These are phyloP conservation scores for Bombus waltoni DNA, from an alignment of 1,140 invertebrate species.

Conservation along the genomic window DNA sequence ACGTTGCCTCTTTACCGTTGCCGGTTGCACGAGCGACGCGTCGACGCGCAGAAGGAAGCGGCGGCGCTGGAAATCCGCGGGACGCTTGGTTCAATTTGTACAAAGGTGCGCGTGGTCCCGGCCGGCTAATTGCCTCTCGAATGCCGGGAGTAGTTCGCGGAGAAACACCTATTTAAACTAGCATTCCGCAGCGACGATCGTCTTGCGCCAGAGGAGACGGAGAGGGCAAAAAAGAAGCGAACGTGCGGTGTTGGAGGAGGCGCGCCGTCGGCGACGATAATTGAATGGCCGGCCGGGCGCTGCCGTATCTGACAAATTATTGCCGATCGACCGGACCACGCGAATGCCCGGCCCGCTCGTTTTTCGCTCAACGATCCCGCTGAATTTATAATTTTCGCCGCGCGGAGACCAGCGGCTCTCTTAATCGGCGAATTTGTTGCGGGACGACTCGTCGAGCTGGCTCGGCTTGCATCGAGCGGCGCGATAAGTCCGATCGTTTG, in stretches of 20 bases:
- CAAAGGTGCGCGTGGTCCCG: conserved; percentile 38
- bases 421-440: conserved; percentile 34
- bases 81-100: conserved; percentile 36
- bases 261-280: conserved; percentile 38
- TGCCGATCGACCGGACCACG: conserved; percentile 6
- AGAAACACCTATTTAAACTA: conserved; percentile 65
- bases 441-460: background rate
- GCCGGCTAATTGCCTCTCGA: conserved; percentile 65
- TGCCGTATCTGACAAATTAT: conserved; percentile 52
- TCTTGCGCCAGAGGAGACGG: conserved; percentile 24
- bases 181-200: conserved; percentile 57
- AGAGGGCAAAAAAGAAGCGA: conserved; percentile 41
- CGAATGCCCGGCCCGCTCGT: background rate
- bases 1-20: background rate
- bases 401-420: no score
- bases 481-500: conserved; percentile 17
- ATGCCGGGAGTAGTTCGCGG: conserved; percentile 56
- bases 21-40: background rate
- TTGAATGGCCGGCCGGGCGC: conserved; percentile 24
- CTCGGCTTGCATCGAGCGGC: background rate
- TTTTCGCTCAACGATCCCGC: background rate
- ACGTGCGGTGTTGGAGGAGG: background rate
- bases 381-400: conserved; percentile 25
- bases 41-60: background rate
- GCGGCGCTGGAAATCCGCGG: background rate